A percentile compares a stretch with the other conserved stretches of the same genome.
Conservation (phyloP, 2,113 vertebrate species). For the Actenoides hombroni region DNA sequence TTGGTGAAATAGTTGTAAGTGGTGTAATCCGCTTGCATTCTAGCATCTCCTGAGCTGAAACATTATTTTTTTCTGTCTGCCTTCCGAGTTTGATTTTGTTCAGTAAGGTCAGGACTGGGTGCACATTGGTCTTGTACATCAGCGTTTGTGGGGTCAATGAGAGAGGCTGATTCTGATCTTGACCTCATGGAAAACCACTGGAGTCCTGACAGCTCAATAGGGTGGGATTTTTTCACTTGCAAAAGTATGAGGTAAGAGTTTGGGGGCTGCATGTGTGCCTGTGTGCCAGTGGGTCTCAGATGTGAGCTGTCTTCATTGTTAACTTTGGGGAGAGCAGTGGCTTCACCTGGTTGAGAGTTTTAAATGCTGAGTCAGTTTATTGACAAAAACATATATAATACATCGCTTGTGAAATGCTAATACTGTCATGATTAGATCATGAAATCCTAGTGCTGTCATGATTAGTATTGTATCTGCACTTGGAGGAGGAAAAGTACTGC, state of each 20-base stretch:
- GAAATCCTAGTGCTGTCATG: constrained; percentile 17
- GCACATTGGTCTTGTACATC: neutral
- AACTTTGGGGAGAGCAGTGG: constrained; percentile 20
- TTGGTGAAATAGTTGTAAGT: neutral
- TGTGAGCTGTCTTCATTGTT: constrained; percentile 41
- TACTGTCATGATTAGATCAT: constrained; percentile 57
- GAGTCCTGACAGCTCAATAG: neutral
- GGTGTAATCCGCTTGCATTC: rapidly evolving
- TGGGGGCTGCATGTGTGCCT: neutral
- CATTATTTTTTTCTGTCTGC: neutral
- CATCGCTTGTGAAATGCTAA: constrained; percentile 51
- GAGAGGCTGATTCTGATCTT: neutral
- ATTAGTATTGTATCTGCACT: neutral
- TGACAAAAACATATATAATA: constrained; percentile 21
- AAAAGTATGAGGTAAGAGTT: constrained; percentile 26
- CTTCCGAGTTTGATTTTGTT: neutral
- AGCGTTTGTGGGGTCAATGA: neutral
- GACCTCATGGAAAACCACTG: neutral
- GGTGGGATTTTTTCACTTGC: constrained; percentile 8
- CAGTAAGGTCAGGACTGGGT: neutral
- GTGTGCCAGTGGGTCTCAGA: constrained; percentile 32
- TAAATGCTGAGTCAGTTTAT: constrained; percentile 57
- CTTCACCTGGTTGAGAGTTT: constrained; percentile 30
- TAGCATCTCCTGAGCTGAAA: neutral
- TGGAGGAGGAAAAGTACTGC: constrained; percentile 46